phyloP scores from a whole-genome alignment of 1,140 invertebrate genomes.

The Tetramorium parvispinum region DNA sequence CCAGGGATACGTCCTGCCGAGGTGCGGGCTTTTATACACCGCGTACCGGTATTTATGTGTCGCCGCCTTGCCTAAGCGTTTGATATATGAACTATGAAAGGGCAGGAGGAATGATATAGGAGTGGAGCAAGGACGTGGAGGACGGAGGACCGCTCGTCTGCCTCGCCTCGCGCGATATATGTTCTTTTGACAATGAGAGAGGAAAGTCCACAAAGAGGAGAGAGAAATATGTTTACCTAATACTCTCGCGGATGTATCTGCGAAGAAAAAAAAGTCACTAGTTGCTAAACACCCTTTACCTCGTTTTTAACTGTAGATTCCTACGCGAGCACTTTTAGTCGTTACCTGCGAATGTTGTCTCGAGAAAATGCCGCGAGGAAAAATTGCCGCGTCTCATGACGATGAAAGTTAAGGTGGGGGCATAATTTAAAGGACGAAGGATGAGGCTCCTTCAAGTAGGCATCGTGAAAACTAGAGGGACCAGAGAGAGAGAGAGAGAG shows the following conservation, averaged over 20 bases:
- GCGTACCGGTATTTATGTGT: constrained; percentile 78
- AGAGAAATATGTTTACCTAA: constrained; percentile 35
- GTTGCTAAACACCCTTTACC: background rate
- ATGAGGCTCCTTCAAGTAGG: constrained; percentile 7
- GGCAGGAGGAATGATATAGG: constrained; percentile 63
- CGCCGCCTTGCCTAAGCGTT: constrained; percentile 79
- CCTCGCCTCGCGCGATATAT: constrained; percentile 39
- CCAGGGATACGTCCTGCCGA: constrained; percentile 63
- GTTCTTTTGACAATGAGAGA: constrained; percentile 60
- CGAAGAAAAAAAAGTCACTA: background rate
- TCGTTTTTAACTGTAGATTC: background rate
- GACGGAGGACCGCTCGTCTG: constrained; percentile 19
- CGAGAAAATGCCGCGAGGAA: background rate
- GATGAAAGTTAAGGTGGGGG: background rate
- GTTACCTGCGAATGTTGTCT: background rate
- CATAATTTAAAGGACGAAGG: constrained; percentile 56
- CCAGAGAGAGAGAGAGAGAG: background rate
- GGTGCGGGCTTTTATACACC: constrained; percentile 77
- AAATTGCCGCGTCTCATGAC: background rate
- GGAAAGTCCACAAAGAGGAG: background rate
- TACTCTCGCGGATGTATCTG: background rate
- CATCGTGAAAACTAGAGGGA: constrained; percentile 15
- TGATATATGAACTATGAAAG: constrained; percentile 79
- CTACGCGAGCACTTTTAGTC: background rate
- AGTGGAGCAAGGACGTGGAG: constrained; percentile 17